Evolutionary conservation across 2,113 vertebrate genomes (phyloP), one percentile per base, ranked within the genome.

Genomic region (Oophaga pumilio): DNA sequence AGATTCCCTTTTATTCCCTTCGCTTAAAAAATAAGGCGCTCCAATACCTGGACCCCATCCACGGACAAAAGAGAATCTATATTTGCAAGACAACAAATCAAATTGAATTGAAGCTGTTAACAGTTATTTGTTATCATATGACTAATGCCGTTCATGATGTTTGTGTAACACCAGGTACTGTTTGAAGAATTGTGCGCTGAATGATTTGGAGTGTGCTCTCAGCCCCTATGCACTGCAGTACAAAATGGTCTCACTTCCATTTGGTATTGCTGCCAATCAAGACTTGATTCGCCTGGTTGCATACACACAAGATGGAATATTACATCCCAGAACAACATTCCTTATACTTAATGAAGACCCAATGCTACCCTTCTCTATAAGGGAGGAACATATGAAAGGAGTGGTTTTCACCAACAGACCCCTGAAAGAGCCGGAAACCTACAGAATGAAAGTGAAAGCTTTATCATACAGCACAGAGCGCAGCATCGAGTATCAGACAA

Each of bases 271-370:
- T 0, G 96, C 97, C 22, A 97, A 97, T 91, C 98, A 99, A 94
- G 98, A 99, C 92, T 94, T 99, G 86, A 97, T 99, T 94, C 94
- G 98, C 0, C 94, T 99, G 90, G 98, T 98, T 81, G 98, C 97
- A 76, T 99, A 99, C 91, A 99, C 98, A 0, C 97, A 99, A 13
- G 97, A 98, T 0, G 96, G 94, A 0, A 97, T 99, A 83, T 91
- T 99, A 93, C 98, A 99, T 90, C 97, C 97, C 1, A 93, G 98
- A 77, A 99, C 98, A 89, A 95, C 93, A 22, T 99, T 99, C 94
- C 90, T 94, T 17, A 94, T 95, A 92, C 95, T 95, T 2, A 95
- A 97, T 0, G 95, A 97, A 92, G 96, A 97, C 53, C 82, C 91
- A 0, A 85, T 90, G 0, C 78, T 97, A 83, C 98, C 98, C 0